Evolutionary conservation across 2,888 invertebrate species (phyloP).

Genomic region (Pheosia gnoma): DNA sequence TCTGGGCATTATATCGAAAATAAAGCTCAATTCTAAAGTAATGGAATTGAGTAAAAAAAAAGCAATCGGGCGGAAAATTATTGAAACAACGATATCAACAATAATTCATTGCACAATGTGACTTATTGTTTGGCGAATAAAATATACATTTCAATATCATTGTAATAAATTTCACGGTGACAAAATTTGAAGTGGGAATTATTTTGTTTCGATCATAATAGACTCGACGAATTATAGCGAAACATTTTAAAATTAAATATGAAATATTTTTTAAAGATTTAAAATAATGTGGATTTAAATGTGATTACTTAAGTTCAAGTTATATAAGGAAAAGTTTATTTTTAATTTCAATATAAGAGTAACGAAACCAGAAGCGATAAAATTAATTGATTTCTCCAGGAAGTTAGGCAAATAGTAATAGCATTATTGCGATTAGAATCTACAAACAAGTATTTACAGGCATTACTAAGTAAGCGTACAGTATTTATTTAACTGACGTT

Average conservation of each 20-base stretch:
- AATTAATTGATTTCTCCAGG: constrained; percentile 7
- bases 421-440: not conserved
- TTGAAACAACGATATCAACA: constrained; percentile 9
- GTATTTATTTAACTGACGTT: not conserved
- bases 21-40: not conserved
- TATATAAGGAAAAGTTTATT: not conserved
- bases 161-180: not conserved
- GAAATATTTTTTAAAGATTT: not conserved
- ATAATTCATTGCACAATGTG: constrained; percentile 1
- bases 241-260: not conserved
- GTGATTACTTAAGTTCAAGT: not conserved
- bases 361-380: constrained; percentile 3
- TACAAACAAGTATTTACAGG: not conserved
- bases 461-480: not conserved
- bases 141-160: constrained; percentile 5
- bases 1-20: no score
- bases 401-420: constrained; percentile 4
- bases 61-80: constrained; percentile 12
- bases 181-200: not conserved
- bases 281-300: not conserved
- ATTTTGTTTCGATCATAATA: not conserved
- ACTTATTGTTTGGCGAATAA: constrained; percentile 3
- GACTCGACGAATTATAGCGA: not conserved
- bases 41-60: constrained; percentile 14
- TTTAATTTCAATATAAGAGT: not conserved